Evolutionary conservation across 2,797 vertebrate genomes (phyloP).

Genomic region (Zalophus californianus): DNA sequence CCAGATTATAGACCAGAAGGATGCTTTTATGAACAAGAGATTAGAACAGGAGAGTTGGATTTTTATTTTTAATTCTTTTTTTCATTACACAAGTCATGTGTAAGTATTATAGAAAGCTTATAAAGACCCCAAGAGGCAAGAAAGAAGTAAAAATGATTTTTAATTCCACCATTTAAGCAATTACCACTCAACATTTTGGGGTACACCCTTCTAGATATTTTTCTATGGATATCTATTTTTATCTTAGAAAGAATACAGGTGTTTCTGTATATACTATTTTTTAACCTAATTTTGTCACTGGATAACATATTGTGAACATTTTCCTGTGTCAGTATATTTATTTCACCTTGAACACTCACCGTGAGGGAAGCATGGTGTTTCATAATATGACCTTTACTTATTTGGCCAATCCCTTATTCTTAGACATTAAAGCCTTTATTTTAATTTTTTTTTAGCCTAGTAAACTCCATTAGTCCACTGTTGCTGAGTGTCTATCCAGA

Average conservation of each 20-base stretch:
- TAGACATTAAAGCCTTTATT: conserved; percentile 18
- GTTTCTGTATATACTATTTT: neutral
- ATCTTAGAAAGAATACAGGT: conserved; percentile 20
- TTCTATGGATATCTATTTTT: conserved; percentile 8
- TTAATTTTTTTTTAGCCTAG: neutral
- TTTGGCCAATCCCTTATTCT: neutral
- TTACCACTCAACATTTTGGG: neutral
- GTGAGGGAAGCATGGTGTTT: neutral
- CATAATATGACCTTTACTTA: neutral
- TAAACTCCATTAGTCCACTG: neutral
- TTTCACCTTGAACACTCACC: neutral
- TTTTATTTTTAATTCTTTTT: conserved; percentile 40
- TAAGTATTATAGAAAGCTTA: neutral
- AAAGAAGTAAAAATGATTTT: neutral
- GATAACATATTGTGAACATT: neutral
- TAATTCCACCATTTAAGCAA: neutral
- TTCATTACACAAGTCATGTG: neutral
- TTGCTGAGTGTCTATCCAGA: conserved; percentile 39
- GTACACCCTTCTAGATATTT: neutral
- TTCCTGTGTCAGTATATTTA: neutral
- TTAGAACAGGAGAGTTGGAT: neutral
- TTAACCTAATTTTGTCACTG: neutral
- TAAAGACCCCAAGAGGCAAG: neutral
- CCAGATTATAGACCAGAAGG: neutral
- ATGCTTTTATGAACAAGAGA: neutral